phyloP scores from a whole-genome alignment of 2,797 vertebrate species.

The Scyliorhinus canicula region DNA sequence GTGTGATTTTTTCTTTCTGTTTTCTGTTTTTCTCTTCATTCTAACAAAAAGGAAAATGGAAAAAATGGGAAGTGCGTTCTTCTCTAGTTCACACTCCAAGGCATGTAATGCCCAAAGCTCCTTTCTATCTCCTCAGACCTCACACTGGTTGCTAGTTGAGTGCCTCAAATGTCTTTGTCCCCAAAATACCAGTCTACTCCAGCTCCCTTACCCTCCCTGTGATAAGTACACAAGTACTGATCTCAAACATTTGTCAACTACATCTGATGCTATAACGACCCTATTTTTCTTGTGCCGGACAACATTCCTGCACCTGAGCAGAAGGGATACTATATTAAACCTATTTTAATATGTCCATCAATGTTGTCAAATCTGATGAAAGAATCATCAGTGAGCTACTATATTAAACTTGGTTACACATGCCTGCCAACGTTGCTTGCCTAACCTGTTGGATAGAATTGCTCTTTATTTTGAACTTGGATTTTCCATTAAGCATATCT shows the following conservation, averaged over 20 bases:
- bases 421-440: neutral
- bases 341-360: neutral
- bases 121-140: neutral
- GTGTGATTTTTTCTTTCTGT: slow-evolving; percentile 64
- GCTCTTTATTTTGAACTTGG: neutral
- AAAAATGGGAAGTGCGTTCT: slow-evolving; percentile 40
- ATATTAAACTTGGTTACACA: neutral
- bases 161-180: neutral
- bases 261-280: neutral
- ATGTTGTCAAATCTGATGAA: neutral
- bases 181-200: neutral
- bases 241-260: neutral
- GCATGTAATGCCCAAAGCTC: neutral
- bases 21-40: slow-evolving; percentile 65
- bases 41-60: slow-evolving; percentile 50
- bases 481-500: neutral
- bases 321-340: neutral
- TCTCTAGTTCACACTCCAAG: neutral
- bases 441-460: neutral
- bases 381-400: neutral
- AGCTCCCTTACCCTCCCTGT: neutral
- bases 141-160: neutral
- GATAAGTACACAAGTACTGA: neutral
- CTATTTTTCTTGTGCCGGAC: neutral
- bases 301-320: neutral